Evolutionary conservation across 2,888 invertebrate genomes (phyloP).

Genomic region (Alentia gelatinosa): DNA sequence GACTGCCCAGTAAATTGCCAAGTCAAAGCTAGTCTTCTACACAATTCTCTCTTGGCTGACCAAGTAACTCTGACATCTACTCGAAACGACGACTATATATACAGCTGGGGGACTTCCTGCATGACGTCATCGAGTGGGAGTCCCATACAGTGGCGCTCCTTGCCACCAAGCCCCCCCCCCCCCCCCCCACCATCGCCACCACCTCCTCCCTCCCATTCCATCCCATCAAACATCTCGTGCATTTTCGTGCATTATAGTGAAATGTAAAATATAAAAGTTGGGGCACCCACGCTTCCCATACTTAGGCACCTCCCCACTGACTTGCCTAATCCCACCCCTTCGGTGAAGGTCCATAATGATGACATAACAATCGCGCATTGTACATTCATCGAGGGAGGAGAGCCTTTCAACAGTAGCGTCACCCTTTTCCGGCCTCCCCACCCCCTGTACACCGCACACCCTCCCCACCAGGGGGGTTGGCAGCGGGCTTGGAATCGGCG

Average conservation of each 20-base stretch:
- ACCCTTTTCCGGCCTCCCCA: not conserved
- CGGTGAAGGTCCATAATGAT: too few relatives aligned
- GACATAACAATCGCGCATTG: too few relatives aligned
- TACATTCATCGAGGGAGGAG: too few relatives aligned
- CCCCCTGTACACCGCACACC: not conserved
- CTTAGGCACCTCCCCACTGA: not conserved
- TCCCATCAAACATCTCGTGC: too few relatives aligned
- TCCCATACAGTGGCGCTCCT: not conserved
- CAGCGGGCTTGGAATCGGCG: not conserved
- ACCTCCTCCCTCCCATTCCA: not conserved
- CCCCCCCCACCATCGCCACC: not conserved
- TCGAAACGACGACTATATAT: not conserved
- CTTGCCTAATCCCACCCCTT: not conserved
- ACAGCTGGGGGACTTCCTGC: not conserved
- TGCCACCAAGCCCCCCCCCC: not conserved
- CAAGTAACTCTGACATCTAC: not conserved
- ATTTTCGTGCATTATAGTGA: too few relatives aligned
- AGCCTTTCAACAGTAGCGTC: not conserved
- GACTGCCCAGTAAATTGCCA: too few relatives aligned
- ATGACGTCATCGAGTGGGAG: not conserved
- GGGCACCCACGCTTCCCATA: not conserved
- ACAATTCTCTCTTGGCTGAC: constrained; percentile 1
- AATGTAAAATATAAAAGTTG: too few relatives aligned
- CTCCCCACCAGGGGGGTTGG: not conserved
- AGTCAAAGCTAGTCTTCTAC: not conserved